Conservation (phyloP, 2,888 invertebrate species). For the Tachina grossa region DNA sequence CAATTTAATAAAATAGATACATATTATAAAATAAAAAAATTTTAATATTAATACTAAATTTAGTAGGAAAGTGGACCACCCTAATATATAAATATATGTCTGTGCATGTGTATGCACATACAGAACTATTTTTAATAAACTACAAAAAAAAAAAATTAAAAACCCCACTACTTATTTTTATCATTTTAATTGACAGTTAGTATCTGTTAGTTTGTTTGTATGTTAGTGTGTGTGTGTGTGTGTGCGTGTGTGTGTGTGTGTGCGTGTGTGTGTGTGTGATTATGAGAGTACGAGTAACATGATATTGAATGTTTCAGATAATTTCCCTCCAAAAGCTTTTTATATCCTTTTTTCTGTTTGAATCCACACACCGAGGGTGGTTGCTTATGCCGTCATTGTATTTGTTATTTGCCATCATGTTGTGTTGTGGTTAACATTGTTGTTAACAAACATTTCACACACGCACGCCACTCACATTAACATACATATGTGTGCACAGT, state of each 20-base stretch:
- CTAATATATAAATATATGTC: neutral
- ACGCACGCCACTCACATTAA: neutral
- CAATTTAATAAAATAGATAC: too few relatives aligned
- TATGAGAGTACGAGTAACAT: slow-evolving; percentile 6
- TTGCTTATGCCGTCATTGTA: slow-evolving; percentile 21
- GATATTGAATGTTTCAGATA: neutral
- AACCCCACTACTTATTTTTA: slow-evolving; percentile 23
- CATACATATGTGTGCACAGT: too few relatives aligned
- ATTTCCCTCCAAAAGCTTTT: slow-evolving; percentile 18
- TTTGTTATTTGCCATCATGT: slow-evolving; percentile 41
- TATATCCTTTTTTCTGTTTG: slow-evolving; percentile 11
- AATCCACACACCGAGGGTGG: slow-evolving; percentile 40
- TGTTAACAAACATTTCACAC: slow-evolving; percentile 57
- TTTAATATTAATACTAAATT: neutral
- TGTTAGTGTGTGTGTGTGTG: neutral
- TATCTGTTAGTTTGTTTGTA: neutral
- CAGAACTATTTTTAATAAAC: neutral
- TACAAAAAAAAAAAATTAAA: slow-evolving; percentile 25
- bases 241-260: neutral
- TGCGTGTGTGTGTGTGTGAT: neutral
- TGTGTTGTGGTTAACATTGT: slow-evolving; percentile 56
- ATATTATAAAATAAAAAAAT: neutral
- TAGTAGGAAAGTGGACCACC: neutral
- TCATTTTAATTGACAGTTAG: slow-evolving; percentile 24
- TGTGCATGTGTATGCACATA: neutral